These are phyloP conservation scores for Eristalinus sepulchralis DNA, from an alignment of 2,888 invertebrate species.

Conservation along the genomic window DNA sequence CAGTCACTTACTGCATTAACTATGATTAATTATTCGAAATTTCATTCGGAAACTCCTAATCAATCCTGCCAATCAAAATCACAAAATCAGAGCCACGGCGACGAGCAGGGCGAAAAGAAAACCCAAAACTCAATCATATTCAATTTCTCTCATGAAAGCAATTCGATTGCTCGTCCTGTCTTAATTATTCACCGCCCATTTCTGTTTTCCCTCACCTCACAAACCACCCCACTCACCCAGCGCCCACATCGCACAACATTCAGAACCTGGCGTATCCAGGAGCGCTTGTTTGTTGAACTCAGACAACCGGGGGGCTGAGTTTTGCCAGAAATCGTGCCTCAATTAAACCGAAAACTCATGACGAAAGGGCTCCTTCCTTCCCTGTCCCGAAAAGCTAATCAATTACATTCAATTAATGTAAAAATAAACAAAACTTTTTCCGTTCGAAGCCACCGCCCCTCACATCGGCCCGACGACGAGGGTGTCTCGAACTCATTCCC, in stretches of 20 bases:
- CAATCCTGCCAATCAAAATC: constrained; percentile 63
- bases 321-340: constrained; percentile 67
- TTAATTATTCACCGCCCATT: constrained; percentile 51
- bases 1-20: constrained; percentile 22
- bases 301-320: constrained; percentile 17
- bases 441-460: constrained; percentile 19
- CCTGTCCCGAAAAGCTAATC: constrained; percentile 60
- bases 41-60: constrained; percentile 42
- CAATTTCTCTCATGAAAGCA: constrained; percentile 64
- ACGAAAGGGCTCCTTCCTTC: constrained; percentile 24
- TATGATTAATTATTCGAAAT: constrained; percentile 43
- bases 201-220: neutral
- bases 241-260: too few species aligned
- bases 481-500: neutral
- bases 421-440: constrained; percentile 67
- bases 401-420: constrained; percentile 71
- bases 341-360: constrained; percentile 65
- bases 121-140: constrained; percentile 62
- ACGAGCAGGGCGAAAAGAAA: neutral
- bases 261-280: constrained; percentile 11
- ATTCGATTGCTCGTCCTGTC: constrained; percentile 56
- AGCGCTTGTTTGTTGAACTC: constrained; percentile 35
- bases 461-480: neutral
- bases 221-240: neutral
- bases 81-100: neutral